A percentile compares a stretch with the other conserved stretches of the same genome.
These are phyloP conservation scores for Apostichopus japonicus DNA, from an alignment of 35 echinoderm and acorn worm genomes.

Conservation along the genomic window DNA sequence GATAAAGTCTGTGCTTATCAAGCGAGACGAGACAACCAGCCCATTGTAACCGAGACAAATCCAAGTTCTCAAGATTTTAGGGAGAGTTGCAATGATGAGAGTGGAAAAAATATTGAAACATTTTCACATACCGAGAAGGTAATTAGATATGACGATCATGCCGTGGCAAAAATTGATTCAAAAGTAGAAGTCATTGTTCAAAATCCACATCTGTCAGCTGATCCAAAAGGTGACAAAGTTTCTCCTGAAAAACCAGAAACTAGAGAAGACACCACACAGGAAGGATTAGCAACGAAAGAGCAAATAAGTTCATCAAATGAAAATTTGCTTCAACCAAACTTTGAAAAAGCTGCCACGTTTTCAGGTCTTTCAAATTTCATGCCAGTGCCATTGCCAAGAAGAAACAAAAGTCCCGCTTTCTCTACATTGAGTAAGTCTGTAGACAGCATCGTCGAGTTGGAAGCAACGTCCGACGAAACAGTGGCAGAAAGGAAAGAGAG, in stretches of 20 bases:
- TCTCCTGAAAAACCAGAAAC: background rate
- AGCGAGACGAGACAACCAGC: no score
- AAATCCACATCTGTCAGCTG: no score
- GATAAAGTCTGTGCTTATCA: no score
- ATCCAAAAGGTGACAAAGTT: background rate
- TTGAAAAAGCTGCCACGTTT: background rate
- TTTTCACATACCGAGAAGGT: no score
- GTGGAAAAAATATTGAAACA: no score
- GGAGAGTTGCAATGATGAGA: no score
- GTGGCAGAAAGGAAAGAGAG: background rate
- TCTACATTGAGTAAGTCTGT: slow-evolving; percentile 24
- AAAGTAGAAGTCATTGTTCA: no score
- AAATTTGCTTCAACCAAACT: background rate
- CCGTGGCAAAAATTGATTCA: no score
- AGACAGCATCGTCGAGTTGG: slow-evolving; percentile 9
- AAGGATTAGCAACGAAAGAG: background rate
- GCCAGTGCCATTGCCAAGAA: slow-evolving; percentile 7
- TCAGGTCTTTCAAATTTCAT: background rate
- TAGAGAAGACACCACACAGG: background rate
- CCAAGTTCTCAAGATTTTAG: no score
- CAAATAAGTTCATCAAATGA: background rate
- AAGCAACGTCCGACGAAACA: background rate
- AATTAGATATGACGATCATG: no score
- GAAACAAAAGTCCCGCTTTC: slow-evolving; percentile 21
- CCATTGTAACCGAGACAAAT: no score